These are phyloP conservation scores for Micromesistius poutassou DNA, from an alignment of 2,797 vertebrate genomes.

Conservation along the genomic window DNA sequence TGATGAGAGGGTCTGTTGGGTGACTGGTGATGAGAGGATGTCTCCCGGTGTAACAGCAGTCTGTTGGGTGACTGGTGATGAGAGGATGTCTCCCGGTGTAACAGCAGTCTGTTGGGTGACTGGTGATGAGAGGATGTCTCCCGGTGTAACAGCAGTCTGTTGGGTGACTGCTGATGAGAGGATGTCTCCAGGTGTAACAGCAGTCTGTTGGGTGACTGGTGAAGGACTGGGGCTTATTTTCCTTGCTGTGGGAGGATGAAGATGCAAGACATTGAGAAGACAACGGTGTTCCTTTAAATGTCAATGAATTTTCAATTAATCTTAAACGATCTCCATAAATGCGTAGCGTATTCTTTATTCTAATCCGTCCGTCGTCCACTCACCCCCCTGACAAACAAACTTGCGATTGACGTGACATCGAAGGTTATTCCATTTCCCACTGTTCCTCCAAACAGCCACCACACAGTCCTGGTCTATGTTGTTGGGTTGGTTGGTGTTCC, in stretches of 20 bases:
- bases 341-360: not conserved
- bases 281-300: not conserved
- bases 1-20: no score
- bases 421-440: constrained; percentile 54
- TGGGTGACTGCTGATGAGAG: no score
- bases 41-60: no score
- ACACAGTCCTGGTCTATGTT: constrained; percentile 41
- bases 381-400: constrained; percentile 62
- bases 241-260: not conserved
- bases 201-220: no score
- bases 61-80: no score
- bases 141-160: no score
- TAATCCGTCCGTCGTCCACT: constrained; percentile 22
- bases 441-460: constrained; percentile 24
- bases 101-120: no score
- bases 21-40: no score
- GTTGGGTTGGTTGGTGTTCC: constrained; percentile 43
- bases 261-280: not conserved
- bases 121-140: no score
- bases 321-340: not conserved
- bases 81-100: no score
- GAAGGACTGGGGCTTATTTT: not conserved
- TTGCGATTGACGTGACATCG: not conserved
- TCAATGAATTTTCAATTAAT: not conserved
- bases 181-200: no score